Evolutionary conservation across 1,140 invertebrate genomes (phyloP).

Genomic region (Ips nitidus): DNA sequence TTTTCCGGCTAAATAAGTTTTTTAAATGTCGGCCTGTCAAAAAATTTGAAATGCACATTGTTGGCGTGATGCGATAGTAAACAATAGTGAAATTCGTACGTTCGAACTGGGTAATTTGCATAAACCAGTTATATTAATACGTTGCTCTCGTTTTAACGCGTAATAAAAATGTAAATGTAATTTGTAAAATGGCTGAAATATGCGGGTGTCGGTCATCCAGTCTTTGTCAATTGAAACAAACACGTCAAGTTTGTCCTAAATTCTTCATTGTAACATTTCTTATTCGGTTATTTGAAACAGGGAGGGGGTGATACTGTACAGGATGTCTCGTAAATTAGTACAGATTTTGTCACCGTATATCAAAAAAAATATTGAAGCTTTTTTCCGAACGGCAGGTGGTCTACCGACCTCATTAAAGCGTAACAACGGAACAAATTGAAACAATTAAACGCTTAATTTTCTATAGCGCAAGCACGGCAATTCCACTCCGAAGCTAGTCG

Average conservation of each 20-base stretch:
- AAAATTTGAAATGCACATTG: neutral
- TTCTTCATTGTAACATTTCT: too few species aligned
- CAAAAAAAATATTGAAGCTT: neutral
- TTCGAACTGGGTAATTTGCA: slow-evolving; percentile 10
- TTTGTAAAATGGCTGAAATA: slow-evolving; percentile 11
- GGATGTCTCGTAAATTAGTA: too few species aligned
- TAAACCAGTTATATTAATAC: slow-evolving; percentile 15
- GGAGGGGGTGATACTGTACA: too few species aligned
- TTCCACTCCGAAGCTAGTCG: slow-evolving; percentile 8
- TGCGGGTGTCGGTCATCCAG: neutral
- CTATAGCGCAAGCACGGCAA: slow-evolving; percentile 1
- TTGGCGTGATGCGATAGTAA: slow-evolving; percentile 7
- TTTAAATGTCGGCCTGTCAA: too few species aligned
- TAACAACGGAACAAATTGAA: slow-evolving; percentile 4
- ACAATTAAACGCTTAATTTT: slow-evolving; percentile 17
- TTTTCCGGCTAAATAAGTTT: too few species aligned
- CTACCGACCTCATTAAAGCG: neutral
- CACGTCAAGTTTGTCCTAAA: too few species aligned
- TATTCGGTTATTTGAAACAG: too few species aligned
- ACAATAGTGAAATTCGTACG: slow-evolving; percentile 12
- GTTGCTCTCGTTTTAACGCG: slow-evolving; percentile 18
- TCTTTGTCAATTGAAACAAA: too few species aligned
- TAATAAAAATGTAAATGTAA: slow-evolving; percentile 24
- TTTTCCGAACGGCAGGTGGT: neutral
- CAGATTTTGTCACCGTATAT: too few species aligned